A percentile compares a stretch with the other conserved stretches of the same genome.
These are phyloP conservation scores for Bombyx huttoni DNA, from an alignment of 2,888 invertebrate species.

Conservation along the genomic window DNA sequence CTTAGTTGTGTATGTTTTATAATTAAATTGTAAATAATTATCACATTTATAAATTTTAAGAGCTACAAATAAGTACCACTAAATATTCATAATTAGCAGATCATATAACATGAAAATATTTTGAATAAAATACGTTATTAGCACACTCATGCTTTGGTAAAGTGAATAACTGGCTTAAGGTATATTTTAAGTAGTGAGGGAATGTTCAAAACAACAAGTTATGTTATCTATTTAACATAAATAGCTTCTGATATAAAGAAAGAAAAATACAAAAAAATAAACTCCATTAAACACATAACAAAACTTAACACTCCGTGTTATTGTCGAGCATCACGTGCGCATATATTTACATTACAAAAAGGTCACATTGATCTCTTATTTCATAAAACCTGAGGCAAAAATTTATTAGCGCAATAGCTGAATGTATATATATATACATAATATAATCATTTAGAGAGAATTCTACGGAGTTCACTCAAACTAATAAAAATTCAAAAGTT, in stretches of 20 bases:
- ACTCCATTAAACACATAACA: not conserved
- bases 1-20: not conserved
- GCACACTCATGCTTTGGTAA: conserved; percentile 17
- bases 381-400: not conserved
- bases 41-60: conserved; percentile 23
- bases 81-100: conserved; percentile 17
- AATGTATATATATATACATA: too few relatives aligned
- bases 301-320: not conserved
- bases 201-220: not conserved
- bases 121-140: conserved; percentile 7
- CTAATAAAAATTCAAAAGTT: too few relatives aligned
- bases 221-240: not conserved
- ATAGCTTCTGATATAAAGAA: not conserved
- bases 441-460: too few relatives aligned
- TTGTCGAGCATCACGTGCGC: not conserved
- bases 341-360: not conserved
- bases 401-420: too few relatives aligned
- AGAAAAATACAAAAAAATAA: not conserved
- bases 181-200: not conserved
- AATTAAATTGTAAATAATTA: conserved; percentile 17
- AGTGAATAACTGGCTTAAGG: not conserved
- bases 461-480: too few relatives aligned
- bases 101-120: conserved; percentile 16
- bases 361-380: not conserved
- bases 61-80: conserved; percentile 12